Evolutionary conservation across 2,113 vertebrate genomes (phyloP).

Genomic region (Pristiophorus japonicus): DNA sequence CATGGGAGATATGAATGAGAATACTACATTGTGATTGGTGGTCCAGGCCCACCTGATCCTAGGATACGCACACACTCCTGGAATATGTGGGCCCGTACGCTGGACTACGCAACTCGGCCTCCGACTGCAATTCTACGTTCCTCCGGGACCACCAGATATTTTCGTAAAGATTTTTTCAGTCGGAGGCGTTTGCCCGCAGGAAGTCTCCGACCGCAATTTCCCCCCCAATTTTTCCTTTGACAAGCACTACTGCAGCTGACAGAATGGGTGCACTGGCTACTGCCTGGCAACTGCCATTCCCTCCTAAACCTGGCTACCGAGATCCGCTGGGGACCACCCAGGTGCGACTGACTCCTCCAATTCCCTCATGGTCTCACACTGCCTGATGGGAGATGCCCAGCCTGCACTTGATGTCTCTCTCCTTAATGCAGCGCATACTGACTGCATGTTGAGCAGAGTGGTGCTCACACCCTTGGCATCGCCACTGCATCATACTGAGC

Average conservation of each 20-base stretch:
- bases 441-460: neutral
- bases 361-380: neutral
- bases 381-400: neutral
- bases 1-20: too few relatives aligned
- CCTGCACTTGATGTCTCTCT: neutral
- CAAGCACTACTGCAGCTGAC: neutral
- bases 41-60: too few relatives aligned
- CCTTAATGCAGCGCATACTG: neutral
- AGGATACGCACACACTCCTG: too few relatives aligned
- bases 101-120: too few relatives aligned
- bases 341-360: neutral
- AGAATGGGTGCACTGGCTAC: neutral
- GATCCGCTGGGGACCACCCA: neutral
- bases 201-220: too few relatives aligned
- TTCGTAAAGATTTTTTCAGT: too few relatives aligned
- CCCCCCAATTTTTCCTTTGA: neutral
- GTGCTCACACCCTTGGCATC: neutral
- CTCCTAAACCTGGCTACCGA: neutral
- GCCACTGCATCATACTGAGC: neutral
- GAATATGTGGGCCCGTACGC: too few relatives aligned
- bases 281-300: neutral
- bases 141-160: too few relatives aligned
- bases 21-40: too few relatives aligned
- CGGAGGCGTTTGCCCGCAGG: too few relatives aligned
- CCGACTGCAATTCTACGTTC: too few relatives aligned